Evolutionary conservation across 2,888 invertebrate species (phyloP).

Genomic region (Sycophila texana): DNA sequence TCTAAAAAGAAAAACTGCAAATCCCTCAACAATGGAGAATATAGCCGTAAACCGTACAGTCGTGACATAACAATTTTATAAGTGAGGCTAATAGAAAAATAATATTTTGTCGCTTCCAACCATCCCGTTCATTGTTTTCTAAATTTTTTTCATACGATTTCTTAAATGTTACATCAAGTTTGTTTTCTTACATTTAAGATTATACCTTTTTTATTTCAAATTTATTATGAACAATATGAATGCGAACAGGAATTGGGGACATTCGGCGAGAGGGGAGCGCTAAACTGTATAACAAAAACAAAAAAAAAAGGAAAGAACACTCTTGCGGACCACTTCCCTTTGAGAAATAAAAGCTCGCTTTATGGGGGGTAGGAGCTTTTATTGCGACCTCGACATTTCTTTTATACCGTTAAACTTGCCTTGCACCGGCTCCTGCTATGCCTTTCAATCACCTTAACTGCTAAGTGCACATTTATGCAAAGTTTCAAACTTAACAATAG

Average conservation of each 20-base stretch:
- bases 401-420: constrained; percentile 66
- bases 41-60: too few species aligned
- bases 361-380: constrained; percentile 67
- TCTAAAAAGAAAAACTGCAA: neutral
- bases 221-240: neutral
- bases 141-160: neutral
- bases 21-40: too few species aligned
- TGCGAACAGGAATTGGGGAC: too few species aligned
- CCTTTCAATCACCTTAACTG: constrained; percentile 69
- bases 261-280: neutral
- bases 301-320: constrained; percentile 37
- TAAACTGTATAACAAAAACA: neutral
- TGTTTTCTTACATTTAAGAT: neutral
- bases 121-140: neutral
- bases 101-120: too few species aligned
- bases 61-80: too few species aligned
- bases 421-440: constrained; percentile 53
- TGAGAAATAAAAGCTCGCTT: constrained; percentile 73
- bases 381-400: constrained; percentile 70
- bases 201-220: neutral
- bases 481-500: neutral
- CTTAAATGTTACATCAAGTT: neutral
- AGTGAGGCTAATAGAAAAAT: too few species aligned
- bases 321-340: constrained; percentile 69
- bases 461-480: constrained; percentile 46